Base-by-base conservation (phyloP, 1,140 invertebrate genomes). In the Camponotus pennsylvanicus region DNA sequence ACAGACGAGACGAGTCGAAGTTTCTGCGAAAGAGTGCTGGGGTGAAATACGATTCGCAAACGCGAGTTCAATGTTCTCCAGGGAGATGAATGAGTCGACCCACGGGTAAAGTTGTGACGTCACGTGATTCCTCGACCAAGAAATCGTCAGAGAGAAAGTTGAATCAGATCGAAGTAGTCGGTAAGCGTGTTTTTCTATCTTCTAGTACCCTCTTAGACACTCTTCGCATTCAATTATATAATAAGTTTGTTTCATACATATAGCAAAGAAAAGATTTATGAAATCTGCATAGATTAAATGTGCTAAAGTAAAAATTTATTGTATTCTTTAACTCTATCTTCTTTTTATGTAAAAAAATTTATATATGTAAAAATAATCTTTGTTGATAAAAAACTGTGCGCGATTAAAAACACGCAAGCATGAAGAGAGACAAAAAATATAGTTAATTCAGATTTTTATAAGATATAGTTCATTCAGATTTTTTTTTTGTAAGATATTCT, bases 41-140 rank as follows among this genome's bases (percentile, higher is more conserved):
- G 3, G 9, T 57, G 37, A 75, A 83, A 83, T 83, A 37, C 69
- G 27, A 73, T 32, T 40, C 11, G 80, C 18, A 57, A 18, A 45
- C 40, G 18, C 2, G 42, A 55, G 63, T 57, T 66, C 61, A 85
- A 85, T 37, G 45, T 78, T 66, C 73, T 61, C 13, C 42, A 15
- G 21, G 7, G 21, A 78, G 40, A 66, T 85, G 82, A 85, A 85
- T 78, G 63, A 78, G 61, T 57, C n/a, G 45, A 55, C 2, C 3
- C 21, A 11, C 73, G 63, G 18, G 59, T 85, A 15, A 85, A 85
- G 42, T 66, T 70, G 32, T 11, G 18, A 49, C 6, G 5, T 34
- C 61, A 85, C 63, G 59, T 78, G 59, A 55, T 45, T 66, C 18
- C 34, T 18, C 21, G 34, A 7, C 7, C 13, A 55, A 49, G 32